phyloP scores from a whole-genome alignment of 2,888 invertebrate genomes.

The Ectemnius cavifrons region DNA sequence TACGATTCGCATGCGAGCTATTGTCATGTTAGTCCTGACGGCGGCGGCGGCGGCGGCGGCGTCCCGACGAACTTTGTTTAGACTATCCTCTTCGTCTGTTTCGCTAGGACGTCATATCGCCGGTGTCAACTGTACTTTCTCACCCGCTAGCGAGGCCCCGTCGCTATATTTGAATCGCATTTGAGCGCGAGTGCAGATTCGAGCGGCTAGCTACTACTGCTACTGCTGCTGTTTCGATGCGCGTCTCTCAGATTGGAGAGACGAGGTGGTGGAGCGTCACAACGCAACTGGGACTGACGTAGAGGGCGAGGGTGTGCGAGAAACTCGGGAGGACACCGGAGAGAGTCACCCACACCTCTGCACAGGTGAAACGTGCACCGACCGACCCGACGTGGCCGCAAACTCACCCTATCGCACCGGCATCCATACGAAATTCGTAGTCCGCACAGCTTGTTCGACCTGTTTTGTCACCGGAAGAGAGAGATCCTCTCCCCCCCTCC shows the following conservation, averaged over 20 bases:
- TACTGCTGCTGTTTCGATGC: neutral
- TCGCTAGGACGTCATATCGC: neutral
- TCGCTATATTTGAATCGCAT: conserved; percentile 62
- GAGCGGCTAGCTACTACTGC: conserved; percentile 18
- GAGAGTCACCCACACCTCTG: conserved; percentile 12
- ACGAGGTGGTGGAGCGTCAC: neutral
- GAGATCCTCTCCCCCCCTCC: no score
- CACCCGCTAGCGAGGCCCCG: neutral
- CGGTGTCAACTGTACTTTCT: neutral
- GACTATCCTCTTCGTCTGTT: neutral
- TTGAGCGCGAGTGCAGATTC: conserved; percentile 70
- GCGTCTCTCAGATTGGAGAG: neutral
- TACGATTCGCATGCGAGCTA: conserved; percentile 37
- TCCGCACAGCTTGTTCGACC: conserved; percentile 57
- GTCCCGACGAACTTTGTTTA: no score
- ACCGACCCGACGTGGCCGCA: conserved; percentile 51
- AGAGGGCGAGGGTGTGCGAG: conserved; percentile 8
- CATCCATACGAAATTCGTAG: conserved; percentile 62
- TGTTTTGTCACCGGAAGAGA: conserved; percentile 59
- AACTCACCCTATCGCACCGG: conserved; percentile 53
- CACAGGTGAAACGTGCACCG: conserved; percentile 48
- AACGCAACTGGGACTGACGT: conserved; percentile 1
- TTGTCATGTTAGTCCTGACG: conserved; percentile 28
- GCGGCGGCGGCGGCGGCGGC: no score
- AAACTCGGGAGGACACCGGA: neutral